A percentile compares a stretch with the other conserved stretches of the same genome.
Evolutionary conservation across 2,797 vertebrate species (phyloP).

Genomic region (Crenuchus spilurus): DNA sequence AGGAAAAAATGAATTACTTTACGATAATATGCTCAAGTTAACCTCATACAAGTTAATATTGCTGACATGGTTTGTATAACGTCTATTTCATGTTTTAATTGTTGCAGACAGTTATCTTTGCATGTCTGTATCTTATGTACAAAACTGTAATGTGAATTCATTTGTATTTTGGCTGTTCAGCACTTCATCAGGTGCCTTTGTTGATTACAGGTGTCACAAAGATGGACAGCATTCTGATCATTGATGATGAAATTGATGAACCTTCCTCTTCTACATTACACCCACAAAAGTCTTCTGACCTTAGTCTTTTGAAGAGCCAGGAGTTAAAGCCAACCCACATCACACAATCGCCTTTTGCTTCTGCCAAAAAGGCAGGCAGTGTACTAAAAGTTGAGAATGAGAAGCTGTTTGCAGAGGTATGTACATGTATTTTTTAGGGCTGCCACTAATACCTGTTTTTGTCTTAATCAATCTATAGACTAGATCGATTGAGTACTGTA

Average conservation of each 20-base stretch:
- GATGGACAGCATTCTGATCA: slow-evolving; percentile 75
- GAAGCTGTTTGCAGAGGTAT: slow-evolving; percentile 71
- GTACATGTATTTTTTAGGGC: neutral
- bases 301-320: slow-evolving; percentile 4
- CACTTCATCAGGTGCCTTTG: slow-evolving; percentile 15
- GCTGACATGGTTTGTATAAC: too few relatives aligned
- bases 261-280: slow-evolving; percentile 55
- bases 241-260: slow-evolving; percentile 67
- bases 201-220: slow-evolving; percentile 69
- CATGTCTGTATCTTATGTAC: neutral
- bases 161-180: slow-evolving; percentile 11
- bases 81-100: too few relatives aligned
- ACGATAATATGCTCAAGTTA: too few relatives aligned
- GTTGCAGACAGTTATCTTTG: neutral
- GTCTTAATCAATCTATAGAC: too few relatives aligned
- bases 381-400: slow-evolving; percentile 73
- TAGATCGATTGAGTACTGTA: too few relatives aligned
- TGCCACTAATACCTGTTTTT: too few relatives aligned
- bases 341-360: slow-evolving; percentile 70
- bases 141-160: slow-evolving; percentile 12
- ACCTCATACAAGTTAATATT: too few relatives aligned
- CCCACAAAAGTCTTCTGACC: neutral
- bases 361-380: slow-evolving; percentile 61
- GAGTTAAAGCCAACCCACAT: slow-evolving; percentile 65
- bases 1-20: too few relatives aligned